Percentiles rank a stretch among this genome's conserved stretches.
These are phyloP conservation scores for Clitarchus hookeri DNA, from an alignment of 2,888 invertebrate species.

Conservation along the genomic window DNA sequence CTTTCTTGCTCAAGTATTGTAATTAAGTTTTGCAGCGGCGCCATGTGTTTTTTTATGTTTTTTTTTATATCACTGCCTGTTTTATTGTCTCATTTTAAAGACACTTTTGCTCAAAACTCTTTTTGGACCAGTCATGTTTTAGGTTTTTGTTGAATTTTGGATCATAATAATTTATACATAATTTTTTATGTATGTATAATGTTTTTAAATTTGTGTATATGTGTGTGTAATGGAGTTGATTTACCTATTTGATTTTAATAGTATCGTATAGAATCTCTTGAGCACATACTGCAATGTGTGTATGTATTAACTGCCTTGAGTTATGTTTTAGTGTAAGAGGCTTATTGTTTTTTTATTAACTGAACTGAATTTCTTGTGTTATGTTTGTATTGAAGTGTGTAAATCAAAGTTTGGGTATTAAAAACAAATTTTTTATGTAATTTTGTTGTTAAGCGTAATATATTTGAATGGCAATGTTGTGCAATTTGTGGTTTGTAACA, in stretches of 20 bases:
- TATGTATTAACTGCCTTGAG: not conserved
- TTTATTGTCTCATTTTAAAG: not conserved
- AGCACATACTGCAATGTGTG: not conserved
- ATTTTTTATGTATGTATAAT: not conserved
- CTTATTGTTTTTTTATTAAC: not conserved
- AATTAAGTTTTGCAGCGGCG: no score
- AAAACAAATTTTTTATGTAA: no score
- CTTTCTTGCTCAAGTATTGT: no score
- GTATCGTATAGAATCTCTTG: not conserved
- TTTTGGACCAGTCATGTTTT: not conserved
- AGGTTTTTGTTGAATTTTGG: not conserved
- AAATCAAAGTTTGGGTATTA: not conserved
- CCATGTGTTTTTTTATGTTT: not conserved
- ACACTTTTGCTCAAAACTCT: not conserved
- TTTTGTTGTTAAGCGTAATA: not conserved
- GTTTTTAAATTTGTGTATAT: not conserved
- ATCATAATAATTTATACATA: not conserved
- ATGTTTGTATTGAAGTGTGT: not conserved
- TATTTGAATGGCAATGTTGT: not conserved
- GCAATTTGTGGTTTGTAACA: not conserved
- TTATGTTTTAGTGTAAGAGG: not conserved
- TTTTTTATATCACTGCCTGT: not conserved
- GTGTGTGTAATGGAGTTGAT: not conserved
- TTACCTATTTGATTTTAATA: not conserved
- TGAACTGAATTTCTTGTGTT: not conserved